Base-by-base conservation (phyloP, 2,797 vertebrate species). In the Miichthys miiuy region DNA sequence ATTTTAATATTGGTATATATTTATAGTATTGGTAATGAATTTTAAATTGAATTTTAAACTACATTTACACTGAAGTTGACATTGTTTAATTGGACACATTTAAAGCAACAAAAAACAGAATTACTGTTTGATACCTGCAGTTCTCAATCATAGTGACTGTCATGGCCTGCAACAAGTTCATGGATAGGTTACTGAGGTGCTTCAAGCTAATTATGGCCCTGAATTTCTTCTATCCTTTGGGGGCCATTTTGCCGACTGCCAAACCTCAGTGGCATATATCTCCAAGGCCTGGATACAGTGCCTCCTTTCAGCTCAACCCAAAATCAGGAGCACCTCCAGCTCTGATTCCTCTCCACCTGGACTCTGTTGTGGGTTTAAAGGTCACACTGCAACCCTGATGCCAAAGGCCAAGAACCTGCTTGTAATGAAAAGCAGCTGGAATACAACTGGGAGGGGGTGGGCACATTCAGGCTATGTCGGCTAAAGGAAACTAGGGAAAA, bases 341-440 rank as follows among this genome's bases (percentile, higher is more conserved):
- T 75, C 65, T 86, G 72, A 80, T 83, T 82, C 66, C 75, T 72
- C 77, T 88, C 81, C 85, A 92, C 84, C 83, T 91, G 84, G 74
- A 69, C 81, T 71, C 50, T 71, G 72, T 72, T 78, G 73, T 81
- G 83, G 82, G 82, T 75, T 88, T 75, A 91, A 87, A 91, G 93
- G 93, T 92, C 84, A 89, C 27, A 44, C 48, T 8, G n/a, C 55
- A 77, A 87, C 84, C 85, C 79, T 48, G 48, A 70, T 80, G 87
- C 80, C 84, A 92, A 87, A 88, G 84, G 82, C 76, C 54, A 76
- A 86, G 73, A 84, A 86, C 80, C 85, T 81, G 82, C 72, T 75
- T 17, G 14, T 94, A 92, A 95, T 92, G 66, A 88, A 81, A 90
- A 85, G 67, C 93, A 94, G 91, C 86, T 93, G 92, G 70, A 21